phyloP scores from a whole-genome alignment of 1,140 invertebrate genomes.

The Coboldia fuscipes region DNA sequence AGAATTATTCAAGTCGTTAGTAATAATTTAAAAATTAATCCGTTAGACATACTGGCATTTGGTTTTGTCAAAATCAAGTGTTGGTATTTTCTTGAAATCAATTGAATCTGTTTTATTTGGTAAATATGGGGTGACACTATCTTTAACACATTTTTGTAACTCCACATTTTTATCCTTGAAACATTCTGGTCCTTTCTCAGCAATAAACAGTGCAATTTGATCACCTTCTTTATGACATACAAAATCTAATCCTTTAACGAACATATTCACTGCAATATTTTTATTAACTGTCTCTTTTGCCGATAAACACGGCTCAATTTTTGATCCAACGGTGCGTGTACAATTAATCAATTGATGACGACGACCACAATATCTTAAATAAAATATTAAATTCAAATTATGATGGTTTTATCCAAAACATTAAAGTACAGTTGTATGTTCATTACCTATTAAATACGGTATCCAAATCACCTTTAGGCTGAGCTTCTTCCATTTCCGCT shows the following conservation, averaged over 20 bases:
- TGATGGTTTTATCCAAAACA: neutral
- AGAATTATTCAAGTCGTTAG: conserved; percentile 1
- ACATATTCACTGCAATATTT: conserved; percentile 35
- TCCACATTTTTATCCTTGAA: conserved; percentile 32
- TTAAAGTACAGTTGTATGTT: neutral
- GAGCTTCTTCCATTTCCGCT: conserved; percentile 33
- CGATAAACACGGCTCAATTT: conserved; percentile 37
- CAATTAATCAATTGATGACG: conserved; percentile 32
- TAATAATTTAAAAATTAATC: conserved; percentile 3
- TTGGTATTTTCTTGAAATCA: conserved; percentile 10
- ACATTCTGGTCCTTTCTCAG: conserved; percentile 53
- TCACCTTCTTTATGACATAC: conserved; percentile 58
- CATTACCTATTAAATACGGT: conserved; percentile 27
- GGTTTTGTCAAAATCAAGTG: conserved; percentile 28
- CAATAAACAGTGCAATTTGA: conserved; percentile 56
- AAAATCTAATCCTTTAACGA: conserved; percentile 40
- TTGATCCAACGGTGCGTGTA: conserved; percentile 31
- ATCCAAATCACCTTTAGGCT: conserved; percentile 34
- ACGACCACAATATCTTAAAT: conserved; percentile 41
- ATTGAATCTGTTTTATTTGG: conserved; percentile 16
- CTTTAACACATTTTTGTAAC: conserved; percentile 38
- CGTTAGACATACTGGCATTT: conserved; percentile 26
- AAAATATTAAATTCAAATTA: neutral
- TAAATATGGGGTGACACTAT: conserved; percentile 27
- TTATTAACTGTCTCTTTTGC: conserved; percentile 30